phyloP scores from a whole-genome alignment of 92 coral and sea anemone genomes.

The Actinernus sp. region DNA sequence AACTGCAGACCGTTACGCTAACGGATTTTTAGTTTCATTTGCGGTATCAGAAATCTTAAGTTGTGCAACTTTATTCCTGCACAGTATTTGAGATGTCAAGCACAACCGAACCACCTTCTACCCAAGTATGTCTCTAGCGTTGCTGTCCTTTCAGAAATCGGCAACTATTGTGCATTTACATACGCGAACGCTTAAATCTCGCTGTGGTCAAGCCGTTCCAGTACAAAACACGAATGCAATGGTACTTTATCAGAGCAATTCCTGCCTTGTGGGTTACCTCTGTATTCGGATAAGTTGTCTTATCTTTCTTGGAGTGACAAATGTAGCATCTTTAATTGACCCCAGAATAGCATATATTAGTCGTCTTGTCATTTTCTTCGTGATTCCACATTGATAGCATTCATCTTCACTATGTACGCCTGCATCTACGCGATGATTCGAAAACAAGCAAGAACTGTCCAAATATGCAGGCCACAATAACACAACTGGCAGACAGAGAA shows the following conservation, averaged over 20 bases:
- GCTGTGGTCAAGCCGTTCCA: slow-evolving; percentile 40
- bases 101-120: too few species aligned
- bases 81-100: too few species aligned
- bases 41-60: background rate
- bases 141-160: slow-evolving; percentile 15
- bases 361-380: background rate
- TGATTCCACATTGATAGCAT: background rate
- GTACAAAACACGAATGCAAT: slow-evolving; percentile 10
- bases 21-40: background rate
- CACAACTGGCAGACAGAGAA: background rate
- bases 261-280: background rate
- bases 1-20: background rate
- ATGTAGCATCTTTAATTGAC: background rate
- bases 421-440: background rate
- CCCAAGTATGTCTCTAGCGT: too few species aligned
- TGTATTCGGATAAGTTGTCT: background rate
- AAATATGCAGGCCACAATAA: background rate
- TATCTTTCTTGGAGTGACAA: background rate
- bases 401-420: background rate
- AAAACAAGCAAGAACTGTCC: background rate
- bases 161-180: slow-evolving; percentile 18
- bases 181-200: slow-evolving; percentile 14
- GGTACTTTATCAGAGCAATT: background rate
- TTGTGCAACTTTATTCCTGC: background rate
- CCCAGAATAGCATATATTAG: background rate